Evolutionary conservation across 30 jellyfish, hydroid and myxozoan species (phyloP).

Genomic region (Cassiopea andromeda): DNA sequence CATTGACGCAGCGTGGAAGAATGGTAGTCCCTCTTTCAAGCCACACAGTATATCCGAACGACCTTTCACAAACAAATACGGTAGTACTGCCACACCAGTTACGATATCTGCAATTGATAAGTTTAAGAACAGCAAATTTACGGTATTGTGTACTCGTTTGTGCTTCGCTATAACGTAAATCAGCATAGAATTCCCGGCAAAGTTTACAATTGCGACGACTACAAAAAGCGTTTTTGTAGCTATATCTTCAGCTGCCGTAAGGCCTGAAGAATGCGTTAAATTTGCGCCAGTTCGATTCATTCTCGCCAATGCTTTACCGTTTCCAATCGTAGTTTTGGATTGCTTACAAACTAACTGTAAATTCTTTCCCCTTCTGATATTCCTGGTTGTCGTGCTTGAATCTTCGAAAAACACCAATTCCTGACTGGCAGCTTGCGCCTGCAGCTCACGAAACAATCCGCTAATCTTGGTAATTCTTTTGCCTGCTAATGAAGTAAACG

Average conservation of each 20-base stretch:
- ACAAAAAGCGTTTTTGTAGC: conserved; percentile 35
- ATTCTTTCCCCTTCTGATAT: too few relatives aligned
- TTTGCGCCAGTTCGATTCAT: background rate
- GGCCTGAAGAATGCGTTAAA: background rate
- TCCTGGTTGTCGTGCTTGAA: too few relatives aligned
- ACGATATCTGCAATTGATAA: conserved; percentile 85
- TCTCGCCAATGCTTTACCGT: too few relatives aligned
- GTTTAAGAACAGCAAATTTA: conserved; percentile 71
- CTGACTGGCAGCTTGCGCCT: too few relatives aligned
- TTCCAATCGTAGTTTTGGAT: too few relatives aligned
- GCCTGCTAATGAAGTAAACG: too few relatives aligned
- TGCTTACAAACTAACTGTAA: too few relatives aligned
- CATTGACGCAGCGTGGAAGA: conserved; percentile 79
- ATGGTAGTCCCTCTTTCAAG: conserved; percentile 79
- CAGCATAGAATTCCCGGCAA: conserved; percentile 67
- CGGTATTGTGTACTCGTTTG: conserved; percentile 71
- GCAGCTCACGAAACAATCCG: too few relatives aligned
- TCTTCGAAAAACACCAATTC: too few relatives aligned
- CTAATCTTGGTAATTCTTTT: too few relatives aligned
- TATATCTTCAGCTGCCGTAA: conserved; percentile 55
- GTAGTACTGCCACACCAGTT: conserved; percentile 73
- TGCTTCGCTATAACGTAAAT: conserved; percentile 66
- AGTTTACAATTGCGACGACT: conserved; percentile 46
- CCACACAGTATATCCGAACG: conserved; percentile 83
- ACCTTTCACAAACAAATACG: conserved; percentile 63